Evolutionary conservation across 2,113 vertebrate species (phyloP), one percentile per base, ranked within the genome.

Genomic region (Typhlomys cinereus): DNA sequence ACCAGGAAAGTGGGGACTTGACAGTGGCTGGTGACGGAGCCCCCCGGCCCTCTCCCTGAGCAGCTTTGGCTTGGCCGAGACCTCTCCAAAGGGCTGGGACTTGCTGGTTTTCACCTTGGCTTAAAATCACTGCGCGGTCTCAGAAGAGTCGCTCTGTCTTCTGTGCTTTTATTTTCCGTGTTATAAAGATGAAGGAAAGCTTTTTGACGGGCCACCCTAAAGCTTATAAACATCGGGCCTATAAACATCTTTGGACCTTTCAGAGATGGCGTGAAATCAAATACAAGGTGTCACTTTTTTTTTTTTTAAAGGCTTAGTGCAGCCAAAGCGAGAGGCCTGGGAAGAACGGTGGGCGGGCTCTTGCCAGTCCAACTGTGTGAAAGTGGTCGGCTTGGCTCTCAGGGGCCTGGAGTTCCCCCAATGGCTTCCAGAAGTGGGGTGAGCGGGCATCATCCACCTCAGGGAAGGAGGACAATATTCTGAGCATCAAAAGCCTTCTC

Each of bases 211-310:
- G 85, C 39, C 39, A 66, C 89, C 93, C 85, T 95, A 96, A 95
- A 91, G 50, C 71, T 57, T 71, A 17, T 20, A 54, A 87, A 73
- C 25, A 75, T 79, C 69, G 20, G 13, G 85, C 87, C 67, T 48
- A 23, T 90, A 95, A 95, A 95, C 0, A 31, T 78, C 91, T 91
- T 74, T 80, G 91, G 89, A 57, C 78, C 85, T 87, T 75, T 71
- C 78, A 62, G 89, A 92, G 66, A 95, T 48, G 62, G 59, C 87
- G 46, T 83, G 85, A 93, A 91, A 94, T 95, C 85, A 95, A 97
- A 96, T 88, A 94, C 85, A 90, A 96, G 94, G 95, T 96, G 91
- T 88, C 89, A 67, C 85, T 95, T 88, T 92, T 94, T n/a, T n/a
- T 95, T 88, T 92, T 93, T 76, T 91, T 95, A 86, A 96, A 84